A percentile compares a stretch with the other conserved stretches of the same genome.
phyloP scores from a whole-genome alignment of 2,888 invertebrate species.

The Phengaris arion region DNA sequence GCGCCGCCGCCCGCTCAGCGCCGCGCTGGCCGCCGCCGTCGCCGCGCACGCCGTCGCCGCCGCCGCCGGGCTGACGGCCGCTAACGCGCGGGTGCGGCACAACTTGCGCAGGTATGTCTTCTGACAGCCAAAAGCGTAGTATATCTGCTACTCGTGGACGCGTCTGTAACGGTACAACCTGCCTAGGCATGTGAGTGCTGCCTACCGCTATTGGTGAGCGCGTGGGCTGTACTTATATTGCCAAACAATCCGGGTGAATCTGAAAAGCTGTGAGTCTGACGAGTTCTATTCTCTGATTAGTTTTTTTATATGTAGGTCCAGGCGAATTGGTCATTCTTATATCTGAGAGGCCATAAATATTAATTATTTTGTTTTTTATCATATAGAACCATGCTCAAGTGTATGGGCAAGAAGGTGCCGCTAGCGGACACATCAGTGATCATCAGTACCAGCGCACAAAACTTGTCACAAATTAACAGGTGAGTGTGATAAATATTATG shows the following conservation, averaged over 20 bases:
- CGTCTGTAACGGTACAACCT: too few species aligned
- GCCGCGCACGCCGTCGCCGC: slow-evolving; percentile 90
- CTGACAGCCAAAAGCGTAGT: too few species aligned
- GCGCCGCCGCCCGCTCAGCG: slow-evolving; percentile 83
- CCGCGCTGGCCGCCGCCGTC: slow-evolving; percentile 87
- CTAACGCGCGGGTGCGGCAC: slow-evolving; percentile 90
- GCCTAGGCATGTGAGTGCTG: too few species aligned
- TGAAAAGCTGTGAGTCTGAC: too few species aligned
- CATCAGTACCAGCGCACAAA: slow-evolving; percentile 87
- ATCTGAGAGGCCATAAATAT: too few species aligned
- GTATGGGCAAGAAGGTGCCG: slow-evolving; percentile 90
- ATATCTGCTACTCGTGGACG: too few species aligned
- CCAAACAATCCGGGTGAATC: too few species aligned
- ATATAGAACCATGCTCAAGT: slow-evolving; percentile 83
- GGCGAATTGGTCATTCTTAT: too few species aligned
- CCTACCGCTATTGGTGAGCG: too few species aligned
- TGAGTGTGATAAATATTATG: slow-evolving; percentile 42
- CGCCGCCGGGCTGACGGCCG: slow-evolving; percentile 91
- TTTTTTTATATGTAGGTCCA: too few species aligned
- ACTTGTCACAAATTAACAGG: slow-evolving; percentile 81
- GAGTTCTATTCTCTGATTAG: too few species aligned
- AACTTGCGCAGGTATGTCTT: slow-evolving; percentile 79
- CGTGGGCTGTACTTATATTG: too few species aligned
- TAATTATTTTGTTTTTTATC: slow-evolving; percentile 30
- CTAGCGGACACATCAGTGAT: slow-evolving; percentile 87